These are phyloP conservation scores for Passer montanus DNA, from an alignment of 2,113 vertebrate genomes.

Conservation along the genomic window DNA sequence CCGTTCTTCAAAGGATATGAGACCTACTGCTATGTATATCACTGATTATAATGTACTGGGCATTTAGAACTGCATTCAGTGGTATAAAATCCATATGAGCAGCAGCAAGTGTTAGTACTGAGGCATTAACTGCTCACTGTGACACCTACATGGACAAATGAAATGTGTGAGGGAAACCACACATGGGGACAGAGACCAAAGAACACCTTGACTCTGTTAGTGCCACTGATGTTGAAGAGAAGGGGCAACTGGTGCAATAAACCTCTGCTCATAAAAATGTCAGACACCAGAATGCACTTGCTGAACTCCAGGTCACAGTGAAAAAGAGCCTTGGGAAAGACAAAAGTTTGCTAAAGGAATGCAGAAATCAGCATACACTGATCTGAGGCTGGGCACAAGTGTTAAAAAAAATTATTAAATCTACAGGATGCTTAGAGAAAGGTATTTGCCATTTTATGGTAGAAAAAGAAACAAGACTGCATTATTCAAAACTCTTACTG, in stretches of 20 bases:
- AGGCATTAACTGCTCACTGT: background rate
- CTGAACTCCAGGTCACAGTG: background rate
- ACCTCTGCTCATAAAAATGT: background rate
- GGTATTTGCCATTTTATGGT: background rate
- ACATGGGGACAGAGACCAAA: background rate
- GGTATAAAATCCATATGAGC: background rate
- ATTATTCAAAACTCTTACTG: background rate
- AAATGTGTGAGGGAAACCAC: background rate
- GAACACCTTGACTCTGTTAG: background rate
- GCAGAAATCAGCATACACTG: background rate
- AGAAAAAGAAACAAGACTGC: background rate
- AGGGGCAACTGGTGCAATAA: background rate
- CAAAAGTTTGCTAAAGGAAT: background rate
- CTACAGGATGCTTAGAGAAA: background rate
- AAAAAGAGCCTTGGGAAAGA: background rate
- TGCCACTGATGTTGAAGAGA: background rate
- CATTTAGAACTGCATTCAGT: background rate
- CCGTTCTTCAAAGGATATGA: background rate
- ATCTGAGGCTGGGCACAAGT: background rate
- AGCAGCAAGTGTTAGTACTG: background rate
- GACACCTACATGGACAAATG: rapidly evolving
- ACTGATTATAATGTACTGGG: background rate
- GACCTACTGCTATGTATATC: background rate
- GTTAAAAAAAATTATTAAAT: background rate
- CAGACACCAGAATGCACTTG: background rate